Evolutionary conservation across 2,888 invertebrate species (phyloP), one percentile per base, ranked within the genome.

Genomic region (Notocelia uddmanniana): DNA sequence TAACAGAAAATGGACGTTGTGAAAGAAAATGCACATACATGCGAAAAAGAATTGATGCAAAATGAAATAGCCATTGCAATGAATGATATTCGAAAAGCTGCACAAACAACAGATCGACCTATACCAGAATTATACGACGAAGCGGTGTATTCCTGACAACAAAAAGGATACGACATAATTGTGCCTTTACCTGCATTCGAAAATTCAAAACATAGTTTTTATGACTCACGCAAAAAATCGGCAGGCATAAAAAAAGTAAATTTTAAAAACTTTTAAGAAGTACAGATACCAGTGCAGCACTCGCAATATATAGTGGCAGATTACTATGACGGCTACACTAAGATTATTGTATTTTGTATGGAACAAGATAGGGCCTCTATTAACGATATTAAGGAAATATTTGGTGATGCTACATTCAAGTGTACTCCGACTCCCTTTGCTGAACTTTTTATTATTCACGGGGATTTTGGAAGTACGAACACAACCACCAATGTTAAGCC

Each of bases 1-100:
- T 55, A n/a, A 55, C 31, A 55, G 55, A 55, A 55, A 31, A 10
- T 55, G 55, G 55, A 55, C 10, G 55, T 31, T 3, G 10, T 55
- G 6, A 26, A 8, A 54, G 15, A 54, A 54, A 2, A 13, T 54
- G 9, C n/a, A 18, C 45, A 62, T n/a, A 11, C 60, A 18, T 62
- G 60, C 48, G 18, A 18, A 18, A n/a, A 62, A n/a, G 18, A 48
- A 11, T 21, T 41, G 37, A 10, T 62, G 34, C 50, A 62, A 50
- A 62, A 62, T 62, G 62, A 62, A 62, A 62, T 11, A 10, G 48
- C 62, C 50, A 45, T 62, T 62, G 62, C 62, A n/a, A 45, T 62
- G 23, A 62, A 50, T 62, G 62, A 62, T 11, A 50, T 62, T 6
- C 11, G 3, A 15, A 8, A 63, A 48, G 50, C 63, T 63, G 52